Base-by-base conservation (phyloP, 2,113 vertebrate genomes). In the Copsychus sechellarum region DNA sequence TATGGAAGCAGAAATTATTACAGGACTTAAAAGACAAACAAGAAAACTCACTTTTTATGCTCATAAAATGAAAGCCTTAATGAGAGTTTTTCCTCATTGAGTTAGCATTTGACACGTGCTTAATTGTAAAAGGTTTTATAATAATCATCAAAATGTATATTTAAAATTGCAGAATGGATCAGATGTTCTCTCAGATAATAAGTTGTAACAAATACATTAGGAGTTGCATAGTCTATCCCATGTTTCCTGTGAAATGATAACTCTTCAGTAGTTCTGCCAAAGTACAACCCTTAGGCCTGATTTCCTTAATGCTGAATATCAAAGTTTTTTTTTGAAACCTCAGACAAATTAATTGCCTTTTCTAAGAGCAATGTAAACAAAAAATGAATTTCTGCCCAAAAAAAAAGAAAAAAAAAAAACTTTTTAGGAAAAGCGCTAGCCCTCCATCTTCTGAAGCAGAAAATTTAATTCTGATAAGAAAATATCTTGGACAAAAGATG, bases 301-400 rank as follows among this genome's bases (percentile, higher is more conserved):
- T 80, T 76, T 89, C 74, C 57, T 82, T 33, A 22, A 57, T 56
- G 76, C 7, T 80, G 54, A 88, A 53, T 86, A 83, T 48, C 31
- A 43, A 61, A 51, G 42, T n/a, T 71, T 64, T 71, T 64, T 79
- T 70, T 43, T 24, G 51, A 81, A 90, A 64, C 31, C 56, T 88
- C 80, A 92, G 50, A 78, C 9, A 74, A 93, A 90, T 48, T 79
- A 79, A 78, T n/a, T 60, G n/a, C 11, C n/a, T 77, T 86, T 86
- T 74, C 19, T 38, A 48, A 79, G 51, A 74, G 50, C 2, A 8
- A 36, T 36, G 29, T 25, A n/a, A 86, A 82, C 23, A 47, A 69
- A 56, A 82, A 95, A 61, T 13, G 1, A 72, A 67, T 57, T 71
- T 10, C 43, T 56, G 4, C 24, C 2, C 2, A 38, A 72, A 42